Base-by-base conservation (phyloP, 1,140 invertebrate species). In the Ostrea denselamellosa region DNA sequence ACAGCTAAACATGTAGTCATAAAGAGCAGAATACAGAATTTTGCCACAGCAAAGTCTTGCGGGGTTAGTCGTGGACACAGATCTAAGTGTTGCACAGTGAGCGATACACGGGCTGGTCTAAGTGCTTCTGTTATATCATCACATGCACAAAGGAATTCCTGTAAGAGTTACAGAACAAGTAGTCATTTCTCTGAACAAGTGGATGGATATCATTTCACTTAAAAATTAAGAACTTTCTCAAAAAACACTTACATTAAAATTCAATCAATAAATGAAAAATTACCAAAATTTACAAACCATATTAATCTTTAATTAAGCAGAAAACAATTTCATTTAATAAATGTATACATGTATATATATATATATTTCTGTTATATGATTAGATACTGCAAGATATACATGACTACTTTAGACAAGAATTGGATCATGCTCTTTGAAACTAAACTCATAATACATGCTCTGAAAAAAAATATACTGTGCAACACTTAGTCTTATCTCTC, bases 121-220 rank as follows among this genome's bases (percentile, higher is more conserved):
- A 93, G 90, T 83, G 89, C 92, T 93, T 95, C 91, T 93, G 96
- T 95, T 93, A 97, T 96, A 95, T 97, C 97, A 93, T 96, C 96
- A 95, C 96, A 96, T 95, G 96, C 96, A 96, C 97, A 97, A 95
- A 97, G 96, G 95, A 95, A 96, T 94, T 96, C 96, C 97, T 97
- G 97, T 96, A 97, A 91, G 68, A 77, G 68, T 77, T 77, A 77
- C 68, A 85, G 65, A 83, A 85, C 81, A 53, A 44, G 51, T 14
- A 10, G 68, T 77, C 68, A 77, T 77, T 34, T 25, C 68, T 77
- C 68, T 44, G 9, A 77, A 68, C 9, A 77, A 34, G 25, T 28
- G 25, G 68, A 77, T 0, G n/a, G n/a, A 62, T 14, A 12, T 62
- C 12, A 62, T 62, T 17, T 62, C 58, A 62, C n/a, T 62, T 62